Percentiles rank a stretch among this genome's conserved stretches.
Evolutionary conservation across 2,797 vertebrate species (phyloP).

Genomic region (Liparis tanakae): DNA sequence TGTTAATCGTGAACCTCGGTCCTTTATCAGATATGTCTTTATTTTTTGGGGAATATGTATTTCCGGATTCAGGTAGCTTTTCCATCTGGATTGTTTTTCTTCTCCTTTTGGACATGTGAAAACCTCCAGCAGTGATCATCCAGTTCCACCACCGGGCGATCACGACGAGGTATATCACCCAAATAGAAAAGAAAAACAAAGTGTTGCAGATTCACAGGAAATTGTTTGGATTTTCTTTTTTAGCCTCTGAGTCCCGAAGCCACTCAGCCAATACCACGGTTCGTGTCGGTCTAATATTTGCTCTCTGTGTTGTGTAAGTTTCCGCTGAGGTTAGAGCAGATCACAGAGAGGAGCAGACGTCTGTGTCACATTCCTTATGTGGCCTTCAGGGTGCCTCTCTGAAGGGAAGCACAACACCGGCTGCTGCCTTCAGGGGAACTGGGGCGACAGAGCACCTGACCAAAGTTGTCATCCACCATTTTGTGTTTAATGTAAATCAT

Average conservation of each 20-base stretch:
- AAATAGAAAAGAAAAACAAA: not conserved
- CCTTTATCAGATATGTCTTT: not conserved
- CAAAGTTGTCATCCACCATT: slow-evolving; percentile 1
- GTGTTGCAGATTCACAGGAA: not conserved
- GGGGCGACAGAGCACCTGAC: slow-evolving; percentile 6
- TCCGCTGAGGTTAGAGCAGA: slow-evolving; percentile 49
- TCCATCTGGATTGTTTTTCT: slow-evolving; percentile 1
- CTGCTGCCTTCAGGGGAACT: slow-evolving; percentile 18
- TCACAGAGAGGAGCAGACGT: slow-evolving; percentile 51
- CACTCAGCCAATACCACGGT: slow-evolving; percentile 55
- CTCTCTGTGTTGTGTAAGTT: slow-evolving; percentile 43
- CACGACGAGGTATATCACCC: not conserved
- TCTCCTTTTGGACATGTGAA: not conserved
- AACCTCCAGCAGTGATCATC: not conserved
- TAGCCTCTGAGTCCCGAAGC: not conserved
- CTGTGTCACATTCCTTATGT: slow-evolving; percentile 78
- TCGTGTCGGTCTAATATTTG: slow-evolving; percentile 59
- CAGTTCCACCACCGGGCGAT: not conserved
- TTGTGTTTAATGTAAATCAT: slow-evolving; percentile 21
- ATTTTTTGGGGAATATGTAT: not conserved
- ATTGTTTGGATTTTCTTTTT: not conserved
- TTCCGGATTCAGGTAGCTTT: not conserved
- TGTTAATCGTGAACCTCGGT: not conserved
- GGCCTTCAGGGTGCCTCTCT: slow-evolving; percentile 62
- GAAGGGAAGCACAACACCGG: slow-evolving; percentile 31